Base-by-base conservation (phyloP, 2,888 invertebrate species). In the Argyra leucocephala region DNA sequence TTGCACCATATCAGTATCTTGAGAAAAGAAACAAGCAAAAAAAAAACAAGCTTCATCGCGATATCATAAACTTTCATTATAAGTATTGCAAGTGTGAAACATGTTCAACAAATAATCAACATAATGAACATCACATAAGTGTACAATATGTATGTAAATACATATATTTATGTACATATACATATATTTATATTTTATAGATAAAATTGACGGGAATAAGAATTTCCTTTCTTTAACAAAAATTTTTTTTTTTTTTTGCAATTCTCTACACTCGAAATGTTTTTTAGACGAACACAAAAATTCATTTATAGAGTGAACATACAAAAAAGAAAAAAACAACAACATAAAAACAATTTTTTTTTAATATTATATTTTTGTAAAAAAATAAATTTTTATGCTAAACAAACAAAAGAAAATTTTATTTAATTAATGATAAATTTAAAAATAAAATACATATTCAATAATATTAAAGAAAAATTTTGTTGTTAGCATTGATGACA, bases 21-120 rank as follows among this genome's bases (percentile, higher is more conserved):
- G 9, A 31, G 31, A 7, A n/a, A n/a, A n/a, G 31, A 31, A 31
- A 31, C 5, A 31, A 31, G 31, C 31, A 31, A 31, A 31, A 31
- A 5, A 31, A 5, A 31, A 31, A 48, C 18, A 18, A 48, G 18
- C 5, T 12, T n/a, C 48, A 48, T 18, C 18, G 12, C 48, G 48
- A 48, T 48, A 48, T 18, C 48, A 48, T 48, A 48, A 48, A 48
- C n/a, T 48, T 48, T 48, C 48, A 48, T 48, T 48, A 5, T 18
- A 48, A 48, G 18, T 48, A 48, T 48, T 48, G 48, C 48, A 48
- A 48, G 48, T 48, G 48, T 48, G 48, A 48, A 48, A 48, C 48
- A 48, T 48, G 37, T 37, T 37, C 15, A 48, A 48, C 48, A 48
- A 48, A 48, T 18, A 48, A 48, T 15, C 18, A 48, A 48, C 18